These are phyloP conservation scores for Lutjanus argentimaculatus DNA, from an alignment of 2,797 vertebrate genomes.

Conservation along the genomic window DNA sequence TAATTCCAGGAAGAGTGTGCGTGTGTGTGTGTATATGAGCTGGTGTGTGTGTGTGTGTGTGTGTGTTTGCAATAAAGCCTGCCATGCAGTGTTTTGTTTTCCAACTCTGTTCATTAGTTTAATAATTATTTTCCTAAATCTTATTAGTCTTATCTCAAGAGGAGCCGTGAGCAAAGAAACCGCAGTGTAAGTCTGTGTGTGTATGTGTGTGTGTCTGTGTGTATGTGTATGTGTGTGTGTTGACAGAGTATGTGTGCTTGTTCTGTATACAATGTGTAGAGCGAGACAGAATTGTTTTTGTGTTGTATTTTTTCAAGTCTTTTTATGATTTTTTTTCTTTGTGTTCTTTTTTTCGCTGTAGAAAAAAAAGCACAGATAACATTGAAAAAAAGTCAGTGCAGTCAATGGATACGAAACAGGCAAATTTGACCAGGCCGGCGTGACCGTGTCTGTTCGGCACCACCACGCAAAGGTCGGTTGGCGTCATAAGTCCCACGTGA, in stretches of 20 bases:
- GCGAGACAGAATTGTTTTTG: conserved; percentile 78
- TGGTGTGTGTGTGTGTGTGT: conserved; percentile 58
- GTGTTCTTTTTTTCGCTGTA: conserved; percentile 76
- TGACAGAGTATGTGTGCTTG: conserved; percentile 60
- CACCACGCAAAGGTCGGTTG: conserved; percentile 51
- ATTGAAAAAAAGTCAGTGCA: conserved; percentile 86
- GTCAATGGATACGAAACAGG: conserved; percentile 86
- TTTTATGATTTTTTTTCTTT: conserved; percentile 76
- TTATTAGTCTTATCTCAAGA: conserved; percentile 79
- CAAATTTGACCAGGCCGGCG: conserved; percentile 72
- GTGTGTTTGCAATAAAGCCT: conserved; percentile 77
- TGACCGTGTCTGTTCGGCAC: conserved; percentile 64
- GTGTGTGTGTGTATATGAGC: conserved; percentile 28
- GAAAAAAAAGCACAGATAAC: conserved; percentile 85
- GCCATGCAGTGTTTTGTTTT: conserved; percentile 87
- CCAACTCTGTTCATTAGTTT: conserved; percentile 83
- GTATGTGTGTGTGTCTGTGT: conserved; percentile 49
- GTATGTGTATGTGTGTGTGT: conserved; percentile 82
- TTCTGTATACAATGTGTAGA: conserved; percentile 79
- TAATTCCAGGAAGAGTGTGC: conserved; percentile 78
- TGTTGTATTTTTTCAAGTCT: conserved; percentile 66
- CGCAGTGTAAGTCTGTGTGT: conserved; percentile 47
- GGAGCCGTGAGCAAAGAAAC: conserved; percentile 79
- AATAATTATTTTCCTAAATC: conserved; percentile 82
- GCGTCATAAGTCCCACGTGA: conserved; percentile 71